Conservation (phyloP, 2,888 invertebrate species). For the Axea sp. region DNA sequence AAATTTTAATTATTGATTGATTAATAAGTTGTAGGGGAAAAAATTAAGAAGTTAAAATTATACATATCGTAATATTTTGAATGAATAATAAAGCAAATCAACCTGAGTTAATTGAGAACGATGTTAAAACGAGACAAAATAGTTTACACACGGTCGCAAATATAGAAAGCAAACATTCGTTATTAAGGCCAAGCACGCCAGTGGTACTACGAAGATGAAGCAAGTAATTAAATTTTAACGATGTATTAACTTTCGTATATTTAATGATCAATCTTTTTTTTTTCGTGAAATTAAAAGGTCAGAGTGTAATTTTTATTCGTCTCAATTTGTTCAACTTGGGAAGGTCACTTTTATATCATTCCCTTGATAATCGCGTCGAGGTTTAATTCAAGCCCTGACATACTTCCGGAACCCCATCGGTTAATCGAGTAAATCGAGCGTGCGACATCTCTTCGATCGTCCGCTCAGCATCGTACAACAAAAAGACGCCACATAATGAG, state of each 20-base stretch:
- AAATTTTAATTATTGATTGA: too few relatives aligned
- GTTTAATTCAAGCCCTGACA: slow-evolving; percentile 57
- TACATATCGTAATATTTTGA: too few relatives aligned
- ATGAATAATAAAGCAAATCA: too few relatives aligned
- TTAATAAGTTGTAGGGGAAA: too few relatives aligned
- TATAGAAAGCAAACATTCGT: slow-evolving; percentile 8
- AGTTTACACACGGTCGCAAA: slow-evolving; percentile 19
- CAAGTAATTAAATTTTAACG: slow-evolving; percentile 11
- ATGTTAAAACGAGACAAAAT: slow-evolving; percentile 9
- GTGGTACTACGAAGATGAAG: too few relatives aligned
- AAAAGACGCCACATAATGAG: slow-evolving; percentile 50
- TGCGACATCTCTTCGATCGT: slow-evolving; percentile 56
- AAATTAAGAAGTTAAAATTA: too few relatives aligned
- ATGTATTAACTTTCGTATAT: slow-evolving; percentile 13
- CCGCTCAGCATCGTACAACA: slow-evolving; percentile 46
- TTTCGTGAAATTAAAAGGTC: slow-evolving; percentile 31
- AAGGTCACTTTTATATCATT: slow-evolving; percentile 47
- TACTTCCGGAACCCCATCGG: slow-evolving; percentile 58
- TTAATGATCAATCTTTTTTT: slow-evolving; percentile 9
- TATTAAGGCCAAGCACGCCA: too few relatives aligned
- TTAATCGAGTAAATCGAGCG: slow-evolving; percentile 57
- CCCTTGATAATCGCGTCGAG: slow-evolving; percentile 49
- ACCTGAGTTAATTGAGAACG: slow-evolving; percentile 16
- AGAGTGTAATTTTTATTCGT: slow-evolving; percentile 36
- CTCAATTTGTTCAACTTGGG: slow-evolving; percentile 44